Conservation (phyloP, 2,888 invertebrate species). For the Phengaris arion region DNA sequence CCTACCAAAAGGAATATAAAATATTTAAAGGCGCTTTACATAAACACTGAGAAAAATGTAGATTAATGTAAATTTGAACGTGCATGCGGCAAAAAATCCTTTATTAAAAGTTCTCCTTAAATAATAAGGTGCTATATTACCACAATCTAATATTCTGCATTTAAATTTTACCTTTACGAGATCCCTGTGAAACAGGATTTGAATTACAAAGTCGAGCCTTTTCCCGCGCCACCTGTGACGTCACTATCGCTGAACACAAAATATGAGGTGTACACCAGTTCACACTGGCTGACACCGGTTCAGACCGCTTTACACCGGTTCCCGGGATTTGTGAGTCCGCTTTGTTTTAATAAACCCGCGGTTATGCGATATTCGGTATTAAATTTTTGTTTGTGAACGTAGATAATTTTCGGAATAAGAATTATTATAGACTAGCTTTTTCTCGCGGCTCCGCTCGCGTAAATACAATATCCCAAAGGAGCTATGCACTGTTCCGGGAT, state of each 20-base stretch:
- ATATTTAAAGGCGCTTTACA: conserved; percentile 22
- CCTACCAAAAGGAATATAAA: background rate
- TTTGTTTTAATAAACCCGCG: conserved; percentile 27
- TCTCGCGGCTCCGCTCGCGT: too few relatives aligned
- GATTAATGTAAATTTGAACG: conserved; percentile 28
- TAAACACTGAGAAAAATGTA: conserved; percentile 25
- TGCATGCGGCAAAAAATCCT: conserved; percentile 34
- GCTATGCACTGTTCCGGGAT: too few relatives aligned
- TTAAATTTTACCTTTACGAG: conserved; percentile 68
- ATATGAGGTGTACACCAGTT: conserved; percentile 32
- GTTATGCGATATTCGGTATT: background rate
- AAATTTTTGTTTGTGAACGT: background rate
- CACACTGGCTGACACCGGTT: background rate
- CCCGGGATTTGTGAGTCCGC: conserved; percentile 29
- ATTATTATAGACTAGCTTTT: too few relatives aligned
- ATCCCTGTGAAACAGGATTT: conserved; percentile 54
- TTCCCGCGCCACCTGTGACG: conserved; percentile 54
- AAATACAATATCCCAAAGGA: too few relatives aligned
- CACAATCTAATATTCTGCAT: conserved; percentile 64
- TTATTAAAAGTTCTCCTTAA: conserved; percentile 39
- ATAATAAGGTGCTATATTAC: conserved; percentile 56
- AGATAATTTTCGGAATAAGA: background rate
- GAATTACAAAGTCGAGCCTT: conserved; percentile 72
- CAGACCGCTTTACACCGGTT: background rate
- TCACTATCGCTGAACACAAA: conserved; percentile 35